Evolutionary conservation across 2,797 vertebrate genomes (phyloP).

Genomic region (Odontamblyopus rebecca): DNA sequence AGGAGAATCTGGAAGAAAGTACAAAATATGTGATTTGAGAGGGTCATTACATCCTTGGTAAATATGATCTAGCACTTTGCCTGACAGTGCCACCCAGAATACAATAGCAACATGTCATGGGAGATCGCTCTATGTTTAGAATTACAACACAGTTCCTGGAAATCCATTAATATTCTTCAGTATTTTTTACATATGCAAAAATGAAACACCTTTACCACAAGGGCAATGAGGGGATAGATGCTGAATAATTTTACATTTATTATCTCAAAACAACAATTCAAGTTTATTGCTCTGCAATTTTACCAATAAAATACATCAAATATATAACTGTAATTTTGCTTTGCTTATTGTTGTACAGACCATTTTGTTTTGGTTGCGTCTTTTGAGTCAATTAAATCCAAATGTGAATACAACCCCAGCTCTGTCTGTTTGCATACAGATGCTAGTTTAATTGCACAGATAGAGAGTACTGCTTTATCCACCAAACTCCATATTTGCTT

Average conservation of each 20-base stretch:
- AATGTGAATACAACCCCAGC: no score
- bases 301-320: neutral
- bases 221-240: neutral
- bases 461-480: neutral
- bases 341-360: neutral
- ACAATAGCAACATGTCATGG: slow-evolving; percentile 3
- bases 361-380: neutral
- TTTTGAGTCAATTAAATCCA: neutral
- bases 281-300: neutral
- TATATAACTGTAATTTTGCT: neutral
- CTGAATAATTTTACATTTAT: slow-evolving; percentile 3
- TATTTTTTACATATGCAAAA: slow-evolving; percentile 12
- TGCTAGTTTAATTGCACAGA: neutral
- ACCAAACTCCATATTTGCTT: neutral
- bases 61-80: slow-evolving; percentile 3
- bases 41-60: neutral
- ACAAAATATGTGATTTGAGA: neutral
- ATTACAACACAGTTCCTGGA: slow-evolving; percentile 8
- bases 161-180: slow-evolving; percentile 2
- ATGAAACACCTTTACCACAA: slow-evolving; percentile 4
- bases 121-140: slow-evolving; percentile 9
- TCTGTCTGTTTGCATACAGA: neutral
- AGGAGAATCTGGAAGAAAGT: neutral
- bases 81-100: slow-evolving; percentile 6
- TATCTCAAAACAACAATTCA: neutral